Evolutionary conservation across 1,140 invertebrate genomes (phyloP).

Genomic region (Chionoecetes opilio): DNA sequence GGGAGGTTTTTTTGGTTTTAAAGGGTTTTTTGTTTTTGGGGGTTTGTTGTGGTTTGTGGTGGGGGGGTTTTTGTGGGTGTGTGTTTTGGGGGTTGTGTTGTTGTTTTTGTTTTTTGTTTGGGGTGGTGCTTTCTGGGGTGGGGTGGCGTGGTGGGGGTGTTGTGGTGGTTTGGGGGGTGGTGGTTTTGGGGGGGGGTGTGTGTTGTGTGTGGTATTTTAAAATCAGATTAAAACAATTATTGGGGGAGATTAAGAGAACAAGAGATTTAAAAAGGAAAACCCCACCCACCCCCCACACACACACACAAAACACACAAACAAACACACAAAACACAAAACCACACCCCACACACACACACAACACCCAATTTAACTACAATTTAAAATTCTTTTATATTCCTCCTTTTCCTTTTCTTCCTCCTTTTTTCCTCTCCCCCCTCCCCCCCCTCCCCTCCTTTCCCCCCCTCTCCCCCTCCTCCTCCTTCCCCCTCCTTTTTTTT

Average conservation of each 20-base stretch:
- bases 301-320: slow-evolving; percentile 17
- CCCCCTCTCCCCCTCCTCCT: background rate
- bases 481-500: background rate
- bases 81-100: too few relatives aligned
- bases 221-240: too few relatives aligned
- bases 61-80: background rate
- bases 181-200: too few relatives aligned
- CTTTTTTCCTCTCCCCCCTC: background rate
- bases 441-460: background rate
- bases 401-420: background rate
- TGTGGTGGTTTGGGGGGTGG: background rate
- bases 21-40: too few relatives aligned
- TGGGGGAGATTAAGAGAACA: too few relatives aligned
- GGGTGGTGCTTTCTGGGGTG: too few relatives aligned
- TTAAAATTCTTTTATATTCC: too few relatives aligned
- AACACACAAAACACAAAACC: background rate
- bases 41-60: background rate
- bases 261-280: too few relatives aligned
- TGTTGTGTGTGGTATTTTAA: too few relatives aligned
- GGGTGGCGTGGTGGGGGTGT: slow-evolving; percentile 2
- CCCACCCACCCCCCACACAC: background rate
- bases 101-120: too few relatives aligned
- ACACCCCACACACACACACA: slow-evolving; percentile 9
- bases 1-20: background rate
- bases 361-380: too few relatives aligned